Base-by-base conservation (phyloP, 92 coral and sea anemone species). In the Chrysogorgia sp. region DNA sequence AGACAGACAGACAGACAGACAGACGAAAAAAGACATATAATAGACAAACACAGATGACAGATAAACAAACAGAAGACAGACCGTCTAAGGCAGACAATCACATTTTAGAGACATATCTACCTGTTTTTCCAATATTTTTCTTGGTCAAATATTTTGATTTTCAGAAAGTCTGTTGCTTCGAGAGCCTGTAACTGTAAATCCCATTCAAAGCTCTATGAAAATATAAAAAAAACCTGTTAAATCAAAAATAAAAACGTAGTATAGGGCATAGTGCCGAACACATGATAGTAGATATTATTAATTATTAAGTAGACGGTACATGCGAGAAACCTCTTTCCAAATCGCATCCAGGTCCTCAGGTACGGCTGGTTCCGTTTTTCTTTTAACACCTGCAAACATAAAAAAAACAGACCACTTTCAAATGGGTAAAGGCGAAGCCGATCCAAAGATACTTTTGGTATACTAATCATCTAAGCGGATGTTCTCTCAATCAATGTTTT, bases 121-220 rank as follows among this genome's bases (percentile, higher is more conserved):
- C 65, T 72, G 15, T 72, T 72, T 72, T 72, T 72, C 79, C 79
- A 53, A 25, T 53, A 72, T 30, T 72, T 72, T 56, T 72, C 79
- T 56, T 52, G 79, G 10, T 53, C 63, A 72, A 72, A 56, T 15
- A 72, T 72, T 55, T 72, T 72, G 29, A 72, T 22, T 40, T 72
- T 72, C 1, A 72, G 50, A 72, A 48, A 34, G 34, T 72, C 79
- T 1, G 63, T 56, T 21, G 63, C 65, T 56, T 72, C 63, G 24
- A 72, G 65, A 7, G 31, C 49, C 0, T 56, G 45, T 0, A 31
- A 64, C 34, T 53, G 48, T 30, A 72, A 40, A 35, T 72, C 64
- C 79, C 79, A 72, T 72, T 72, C 79, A 33, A 72, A 37, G 1
- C 50, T 56, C 79, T 72, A 23, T 40, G 33, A 56, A 40, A 56